These are phyloP conservation scores for Peromyscus polionotus DNA, from an alignment of 2,113 vertebrate species.

Conservation along the genomic window DNA sequence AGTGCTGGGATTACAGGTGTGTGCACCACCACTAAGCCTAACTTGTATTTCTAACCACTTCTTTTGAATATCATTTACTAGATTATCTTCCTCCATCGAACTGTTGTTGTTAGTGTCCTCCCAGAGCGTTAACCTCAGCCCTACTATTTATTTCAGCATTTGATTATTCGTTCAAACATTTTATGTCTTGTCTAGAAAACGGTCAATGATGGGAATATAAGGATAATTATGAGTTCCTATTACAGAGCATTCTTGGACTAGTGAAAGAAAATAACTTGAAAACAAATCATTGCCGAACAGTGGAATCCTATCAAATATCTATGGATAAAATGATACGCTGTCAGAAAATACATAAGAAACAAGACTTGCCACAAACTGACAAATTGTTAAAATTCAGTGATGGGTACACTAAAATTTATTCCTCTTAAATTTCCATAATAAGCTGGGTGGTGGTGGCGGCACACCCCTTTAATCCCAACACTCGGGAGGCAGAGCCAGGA, in stretches of 20 bases:
- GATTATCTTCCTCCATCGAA: background rate
- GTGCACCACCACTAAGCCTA: background rate
- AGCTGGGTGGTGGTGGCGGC: no score
- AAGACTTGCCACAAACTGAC: background rate
- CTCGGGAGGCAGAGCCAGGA: no score
- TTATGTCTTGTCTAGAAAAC: background rate
- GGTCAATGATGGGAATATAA: conserved; percentile 5
- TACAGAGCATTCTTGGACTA: conserved; percentile 11
- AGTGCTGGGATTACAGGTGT: background rate
- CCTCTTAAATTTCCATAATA: background rate
- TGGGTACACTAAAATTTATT: conserved; percentile 23
- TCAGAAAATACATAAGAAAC: conserved; percentile 25
- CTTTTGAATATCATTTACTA: conserved; percentile 10
- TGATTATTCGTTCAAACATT: conserved; percentile 31
- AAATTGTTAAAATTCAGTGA: conserved; percentile 32
- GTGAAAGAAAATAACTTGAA: conserved; percentile 53
- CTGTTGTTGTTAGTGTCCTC: background rate
- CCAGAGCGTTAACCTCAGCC: conserved; percentile 4
- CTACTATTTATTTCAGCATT: conserved; percentile 43
- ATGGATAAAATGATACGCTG: background rate
- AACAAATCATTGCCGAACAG: background rate
- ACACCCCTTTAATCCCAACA: no score
- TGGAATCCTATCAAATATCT: background rate
- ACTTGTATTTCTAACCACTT: conserved; percentile 25
- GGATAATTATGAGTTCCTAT: conserved; percentile 25